Evolutionary conservation across 2,888 invertebrate species (phyloP).

Genomic region (Caenorhabditis zanzibari): DNA sequence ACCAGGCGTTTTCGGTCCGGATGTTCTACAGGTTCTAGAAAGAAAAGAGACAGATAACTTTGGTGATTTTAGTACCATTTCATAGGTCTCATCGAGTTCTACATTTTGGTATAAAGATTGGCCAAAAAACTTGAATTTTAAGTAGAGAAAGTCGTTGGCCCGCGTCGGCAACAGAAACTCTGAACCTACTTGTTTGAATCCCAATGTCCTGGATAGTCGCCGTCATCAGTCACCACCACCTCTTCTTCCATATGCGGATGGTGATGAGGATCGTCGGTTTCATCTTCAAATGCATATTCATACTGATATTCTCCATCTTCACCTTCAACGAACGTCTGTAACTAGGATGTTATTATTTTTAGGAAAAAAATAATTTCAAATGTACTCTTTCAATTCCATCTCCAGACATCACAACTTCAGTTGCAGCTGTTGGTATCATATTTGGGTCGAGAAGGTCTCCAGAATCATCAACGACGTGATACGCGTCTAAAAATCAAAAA

Average conservation of each 20-base stretch:
- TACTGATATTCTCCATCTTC: constrained; percentile 42
- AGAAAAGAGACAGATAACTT: too few relatives aligned
- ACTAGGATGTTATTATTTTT: too few relatives aligned
- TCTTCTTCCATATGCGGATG: constrained; percentile 38
- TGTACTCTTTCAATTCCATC: constrained; percentile 46
- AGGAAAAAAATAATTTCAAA: too few relatives aligned
- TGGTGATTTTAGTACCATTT: too few relatives aligned
- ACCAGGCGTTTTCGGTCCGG: too few relatives aligned
- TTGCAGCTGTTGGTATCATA: constrained; percentile 58
- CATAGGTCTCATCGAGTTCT: too few relatives aligned
- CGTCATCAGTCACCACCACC: constrained; percentile 44
- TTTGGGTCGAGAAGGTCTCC: constrained; percentile 45
- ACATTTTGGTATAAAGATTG: too few relatives aligned
- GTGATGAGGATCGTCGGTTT: constrained; percentile 27
- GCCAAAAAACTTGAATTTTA: too few relatives aligned
- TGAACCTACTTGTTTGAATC: constrained; percentile 29
- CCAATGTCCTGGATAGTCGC: constrained; percentile 33
- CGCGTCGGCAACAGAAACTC: too few relatives aligned
- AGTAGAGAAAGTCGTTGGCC: too few relatives aligned
- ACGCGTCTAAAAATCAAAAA: constrained; percentile 28
- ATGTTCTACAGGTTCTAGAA: too few relatives aligned
- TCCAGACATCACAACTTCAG: constrained; percentile 62
- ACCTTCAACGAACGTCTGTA: constrained; percentile 16
- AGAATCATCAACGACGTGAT: constrained; percentile 35
- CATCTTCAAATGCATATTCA: constrained; percentile 61